These are phyloP conservation scores for Hesperophylax magnus DNA, from an alignment of 1,140 invertebrate genomes.

Conservation along the genomic window DNA sequence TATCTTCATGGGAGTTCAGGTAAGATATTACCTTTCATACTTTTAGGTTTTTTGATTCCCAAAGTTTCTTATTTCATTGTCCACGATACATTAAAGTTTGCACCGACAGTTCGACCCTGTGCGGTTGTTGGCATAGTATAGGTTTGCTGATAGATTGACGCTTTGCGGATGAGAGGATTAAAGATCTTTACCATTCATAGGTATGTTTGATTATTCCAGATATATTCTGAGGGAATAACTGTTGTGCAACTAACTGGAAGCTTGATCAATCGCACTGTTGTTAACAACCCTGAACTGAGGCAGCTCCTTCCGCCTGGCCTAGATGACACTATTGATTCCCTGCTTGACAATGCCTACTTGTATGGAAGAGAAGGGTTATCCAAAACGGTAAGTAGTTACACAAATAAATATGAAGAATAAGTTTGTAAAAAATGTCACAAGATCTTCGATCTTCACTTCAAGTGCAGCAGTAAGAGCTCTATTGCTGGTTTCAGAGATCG, in stretches of 20 bases:
- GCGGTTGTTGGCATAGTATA: too few relatives aligned
- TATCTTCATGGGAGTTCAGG: constrained; percentile 73
- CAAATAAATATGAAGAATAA: too few relatives aligned
- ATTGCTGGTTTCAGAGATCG: too few relatives aligned
- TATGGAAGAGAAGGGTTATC: constrained; percentile 91
- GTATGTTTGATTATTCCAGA: constrained; percentile 71
- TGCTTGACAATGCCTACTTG: constrained; percentile 92
- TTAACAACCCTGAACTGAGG: constrained; percentile 88
- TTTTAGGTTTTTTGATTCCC: too few relatives aligned
- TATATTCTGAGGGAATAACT: constrained; percentile 96
- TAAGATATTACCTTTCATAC: constrained; percentile 52
- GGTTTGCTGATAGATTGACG: too few relatives aligned
- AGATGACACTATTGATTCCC: constrained; percentile 86
- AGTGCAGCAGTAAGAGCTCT: too few relatives aligned
- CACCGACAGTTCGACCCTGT: too few relatives aligned
- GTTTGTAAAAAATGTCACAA: too few relatives aligned
- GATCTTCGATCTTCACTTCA: too few relatives aligned
- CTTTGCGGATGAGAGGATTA: too few relatives aligned
- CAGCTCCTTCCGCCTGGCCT: constrained; percentile 81
- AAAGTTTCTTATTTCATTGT: too few relatives aligned
- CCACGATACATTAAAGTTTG: too few relatives aligned
- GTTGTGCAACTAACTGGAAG: constrained; percentile 90
- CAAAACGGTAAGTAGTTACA: constrained; percentile 74
- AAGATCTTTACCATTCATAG: neutral
- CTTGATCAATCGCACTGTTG: constrained; percentile 91